These are phyloP conservation scores for Zophobas morio DNA, from an alignment of 1,140 invertebrate species.

Conservation along the genomic window DNA sequence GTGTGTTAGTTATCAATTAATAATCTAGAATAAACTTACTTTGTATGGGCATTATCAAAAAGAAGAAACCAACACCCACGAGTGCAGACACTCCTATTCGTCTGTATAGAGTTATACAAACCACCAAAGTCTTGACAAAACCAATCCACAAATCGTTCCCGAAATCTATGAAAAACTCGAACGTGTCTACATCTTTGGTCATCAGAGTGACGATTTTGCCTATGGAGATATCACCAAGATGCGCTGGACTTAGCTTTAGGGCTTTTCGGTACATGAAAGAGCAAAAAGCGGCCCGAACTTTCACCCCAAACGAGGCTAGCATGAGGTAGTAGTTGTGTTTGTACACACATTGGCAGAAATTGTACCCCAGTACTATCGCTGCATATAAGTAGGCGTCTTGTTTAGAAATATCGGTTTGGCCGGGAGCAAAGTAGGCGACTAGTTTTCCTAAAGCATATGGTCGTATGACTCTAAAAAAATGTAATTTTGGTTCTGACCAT, in stretches of 20 bases:
- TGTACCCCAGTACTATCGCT: constrained; percentile 70
- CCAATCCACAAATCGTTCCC: constrained; percentile 87
- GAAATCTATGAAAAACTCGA: constrained; percentile 79
- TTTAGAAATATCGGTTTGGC: constrained; percentile 67
- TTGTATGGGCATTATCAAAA: constrained; percentile 89
- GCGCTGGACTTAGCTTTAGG: constrained; percentile 72
- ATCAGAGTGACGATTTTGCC: constrained; percentile 94
- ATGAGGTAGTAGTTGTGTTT: constrained; percentile 85
- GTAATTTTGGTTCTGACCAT: not conserved
- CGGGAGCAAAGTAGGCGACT: constrained; percentile 76
- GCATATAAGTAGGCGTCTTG: constrained; percentile 78
- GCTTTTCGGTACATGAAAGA: constrained; percentile 88
- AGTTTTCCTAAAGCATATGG: constrained; percentile 79
- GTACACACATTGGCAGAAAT: constrained; percentile 69
- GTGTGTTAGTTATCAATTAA: not conserved
- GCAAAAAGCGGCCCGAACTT: constrained; percentile 83
- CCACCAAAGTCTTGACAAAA: constrained; percentile 83
- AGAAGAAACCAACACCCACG: constrained; percentile 82
- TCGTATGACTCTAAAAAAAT: constrained; percentile 74
- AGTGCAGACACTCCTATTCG: constrained; percentile 82
- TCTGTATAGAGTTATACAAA: constrained; percentile 83
- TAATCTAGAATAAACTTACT: constrained; percentile 67
- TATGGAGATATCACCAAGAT: constrained; percentile 78
- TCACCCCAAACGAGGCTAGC: constrained; percentile 81
- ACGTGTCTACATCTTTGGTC: constrained; percentile 88